phyloP scores from a whole-genome alignment of 2,888 invertebrate species.

The Noctua pronuba region DNA sequence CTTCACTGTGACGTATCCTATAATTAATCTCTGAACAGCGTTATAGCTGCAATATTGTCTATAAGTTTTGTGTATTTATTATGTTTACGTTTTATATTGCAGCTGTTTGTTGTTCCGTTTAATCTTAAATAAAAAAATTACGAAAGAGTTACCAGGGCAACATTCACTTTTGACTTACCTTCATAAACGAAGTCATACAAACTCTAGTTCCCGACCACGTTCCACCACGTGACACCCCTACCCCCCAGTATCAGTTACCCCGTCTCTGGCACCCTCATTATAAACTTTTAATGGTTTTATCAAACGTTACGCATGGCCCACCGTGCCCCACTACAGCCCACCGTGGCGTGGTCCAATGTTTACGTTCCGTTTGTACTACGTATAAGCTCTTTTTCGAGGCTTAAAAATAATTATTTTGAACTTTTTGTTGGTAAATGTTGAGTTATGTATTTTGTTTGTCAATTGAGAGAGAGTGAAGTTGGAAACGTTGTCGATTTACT shows the following conservation, averaged over 20 bases:
- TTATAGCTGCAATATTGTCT: too few species aligned
- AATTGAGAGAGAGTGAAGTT: conserved; percentile 17
- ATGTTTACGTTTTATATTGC: too few species aligned
- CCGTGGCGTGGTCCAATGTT: conserved; percentile 48
- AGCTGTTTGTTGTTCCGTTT: too few species aligned
- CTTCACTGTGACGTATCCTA: too few species aligned
- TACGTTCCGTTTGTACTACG: conserved; percentile 43
- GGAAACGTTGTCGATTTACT: not conserved
- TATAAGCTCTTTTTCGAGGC: conserved; percentile 19
- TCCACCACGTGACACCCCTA: conserved; percentile 36
- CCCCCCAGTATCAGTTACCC: conserved; percentile 50
- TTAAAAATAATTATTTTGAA: conserved; percentile 2
- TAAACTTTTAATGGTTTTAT: conserved; percentile 76
- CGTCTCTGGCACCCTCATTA: conserved; percentile 69
- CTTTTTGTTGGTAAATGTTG: not conserved
- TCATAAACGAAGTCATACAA: conserved; percentile 13
- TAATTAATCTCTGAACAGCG: too few species aligned
- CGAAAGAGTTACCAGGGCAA: not conserved
- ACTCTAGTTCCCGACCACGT: not conserved
- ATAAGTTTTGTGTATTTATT: too few species aligned
- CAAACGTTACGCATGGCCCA: conserved; percentile 56
- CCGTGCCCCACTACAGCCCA: conserved; percentile 13
- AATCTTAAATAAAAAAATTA: not conserved
- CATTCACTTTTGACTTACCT: not conserved
- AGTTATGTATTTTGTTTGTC: conserved; percentile 19